Percentiles rank a stretch among this genome's conserved stretches.
phyloP scores from a whole-genome alignment of 1,140 invertebrate genomes.

The Lasioglossum baleicum region DNA sequence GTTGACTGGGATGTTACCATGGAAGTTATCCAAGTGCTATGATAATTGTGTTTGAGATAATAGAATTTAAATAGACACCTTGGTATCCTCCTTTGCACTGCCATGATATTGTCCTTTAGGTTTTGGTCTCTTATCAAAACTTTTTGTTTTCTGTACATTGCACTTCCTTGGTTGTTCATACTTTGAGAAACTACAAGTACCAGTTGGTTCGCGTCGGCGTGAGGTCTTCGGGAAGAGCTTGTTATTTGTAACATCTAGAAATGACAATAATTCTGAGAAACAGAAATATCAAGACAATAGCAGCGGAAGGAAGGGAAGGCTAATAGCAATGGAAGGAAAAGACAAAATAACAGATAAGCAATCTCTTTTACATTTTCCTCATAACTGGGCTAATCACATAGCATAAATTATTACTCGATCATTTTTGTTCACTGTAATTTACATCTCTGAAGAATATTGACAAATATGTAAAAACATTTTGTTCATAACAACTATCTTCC shows the following conservation, averaged over 20 bases:
- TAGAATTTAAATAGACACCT: conserved; percentile 75
- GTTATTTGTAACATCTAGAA: conserved; percentile 80
- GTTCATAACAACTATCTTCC: too few species aligned
- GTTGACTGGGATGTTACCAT: too few species aligned
- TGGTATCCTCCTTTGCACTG: conserved; percentile 86
- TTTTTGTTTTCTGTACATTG: conserved; percentile 82
- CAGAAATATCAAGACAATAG: too few species aligned
- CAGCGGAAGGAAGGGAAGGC: not conserved
- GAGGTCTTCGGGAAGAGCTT: conserved; percentile 84
- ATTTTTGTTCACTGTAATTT: too few species aligned
- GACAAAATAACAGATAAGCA: too few species aligned
- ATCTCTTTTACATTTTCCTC: too few species aligned
- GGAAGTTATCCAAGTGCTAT: too few species aligned
- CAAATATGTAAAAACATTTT: too few species aligned
- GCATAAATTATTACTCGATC: too few species aligned
- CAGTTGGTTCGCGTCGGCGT: conserved; percentile 83
- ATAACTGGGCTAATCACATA: too few species aligned
- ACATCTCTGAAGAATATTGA: too few species aligned
- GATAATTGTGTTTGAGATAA: not conserved
- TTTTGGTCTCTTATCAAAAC: conserved; percentile 88
- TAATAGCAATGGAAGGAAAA: not conserved
- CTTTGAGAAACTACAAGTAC: conserved; percentile 79
- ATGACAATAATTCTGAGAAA: not conserved
- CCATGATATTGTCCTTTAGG: conserved; percentile 84
- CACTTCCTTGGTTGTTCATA: conserved; percentile 84